These are phyloP conservation scores for Beris chalybata DNA, from an alignment of 2,888 invertebrate genomes.

Conservation along the genomic window DNA sequence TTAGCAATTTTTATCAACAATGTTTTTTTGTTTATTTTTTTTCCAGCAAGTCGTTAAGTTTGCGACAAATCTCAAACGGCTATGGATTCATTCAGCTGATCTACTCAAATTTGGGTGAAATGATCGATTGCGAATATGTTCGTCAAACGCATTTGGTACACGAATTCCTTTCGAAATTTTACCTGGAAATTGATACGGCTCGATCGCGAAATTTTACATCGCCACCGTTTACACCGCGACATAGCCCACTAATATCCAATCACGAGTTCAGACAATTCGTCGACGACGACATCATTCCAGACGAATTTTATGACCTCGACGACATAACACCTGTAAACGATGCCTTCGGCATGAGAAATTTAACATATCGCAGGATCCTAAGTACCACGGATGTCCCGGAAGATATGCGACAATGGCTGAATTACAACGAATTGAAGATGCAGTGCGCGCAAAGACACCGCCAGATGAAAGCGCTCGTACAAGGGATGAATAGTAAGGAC, in stretches of 20 bases:
- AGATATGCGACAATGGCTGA: slow-evolving; percentile 38
- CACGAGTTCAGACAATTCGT: slow-evolving; percentile 38
- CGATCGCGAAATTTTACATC: slow-evolving; percentile 38
- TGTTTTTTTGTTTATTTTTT: slow-evolving; percentile 1
- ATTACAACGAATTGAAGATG: slow-evolving; percentile 36
- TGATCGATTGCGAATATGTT: slow-evolving; percentile 62
- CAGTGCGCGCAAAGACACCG: slow-evolving; percentile 39
- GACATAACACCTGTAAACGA: slow-evolving; percentile 27
- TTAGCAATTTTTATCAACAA: neutral
- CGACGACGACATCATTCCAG: slow-evolving; percentile 36
- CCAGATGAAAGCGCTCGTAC: slow-evolving; percentile 36
- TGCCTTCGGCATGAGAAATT: slow-evolving; percentile 37
- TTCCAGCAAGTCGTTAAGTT: slow-evolving; percentile 53
- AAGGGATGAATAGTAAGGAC: slow-evolving; percentile 36
- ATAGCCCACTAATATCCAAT: slow-evolving; percentile 25
- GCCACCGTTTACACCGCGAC: neutral
- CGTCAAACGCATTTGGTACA: slow-evolving; percentile 53
- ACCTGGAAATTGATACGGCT: slow-evolving; percentile 50
- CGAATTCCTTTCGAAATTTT: slow-evolving; percentile 58
- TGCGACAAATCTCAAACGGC: slow-evolving; percentile 62
- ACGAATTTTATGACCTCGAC: slow-evolving; percentile 37
- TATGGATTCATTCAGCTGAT: slow-evolving; percentile 61
- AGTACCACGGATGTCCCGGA: slow-evolving; percentile 36
- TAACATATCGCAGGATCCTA: slow-evolving; percentile 35
- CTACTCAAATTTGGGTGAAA: slow-evolving; percentile 56